Conservation (phyloP, 2,888 invertebrate genomes). For the Syritta pipiens region DNA sequence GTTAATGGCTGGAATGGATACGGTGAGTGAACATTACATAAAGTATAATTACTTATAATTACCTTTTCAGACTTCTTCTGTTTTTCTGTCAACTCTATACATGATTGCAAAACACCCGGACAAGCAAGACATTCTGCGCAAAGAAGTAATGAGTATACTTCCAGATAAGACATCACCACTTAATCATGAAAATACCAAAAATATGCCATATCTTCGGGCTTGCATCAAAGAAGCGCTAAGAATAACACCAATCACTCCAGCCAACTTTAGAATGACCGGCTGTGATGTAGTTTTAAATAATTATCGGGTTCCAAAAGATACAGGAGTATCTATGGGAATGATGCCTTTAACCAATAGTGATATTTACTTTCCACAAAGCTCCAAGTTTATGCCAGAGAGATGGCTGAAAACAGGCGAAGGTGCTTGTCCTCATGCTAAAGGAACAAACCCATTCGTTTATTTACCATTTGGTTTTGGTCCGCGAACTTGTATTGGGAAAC, state of each 20-base stretch:
- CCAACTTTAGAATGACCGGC: conserved; percentile 81
- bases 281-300: conserved; percentile 83
- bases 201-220: conserved; percentile 84
- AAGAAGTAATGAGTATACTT: conserved; percentile 80
- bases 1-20: conserved; percentile 86
- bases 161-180: conserved; percentile 77
- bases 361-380: conserved; percentile 83
- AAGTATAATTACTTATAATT: background rate
- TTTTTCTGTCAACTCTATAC: conserved; percentile 73
- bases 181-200: conserved; percentile 79
- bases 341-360: conserved; percentile 82
- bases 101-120: conserved; percentile 82
- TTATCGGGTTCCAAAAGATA: conserved; percentile 83
- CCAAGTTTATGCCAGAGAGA: conserved; percentile 86
- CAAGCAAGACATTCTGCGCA: conserved; percentile 83
- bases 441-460: conserved; percentile 75
- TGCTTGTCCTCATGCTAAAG: conserved; percentile 71
- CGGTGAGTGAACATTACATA: conserved; percentile 81
- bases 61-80: conserved; percentile 76
- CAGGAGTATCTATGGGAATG: conserved; percentile 88
- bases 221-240: conserved; percentile 88
- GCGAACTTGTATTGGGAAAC: conserved; percentile 85
- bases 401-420: conserved; percentile 81
- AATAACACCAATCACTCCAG: conserved; percentile 82
- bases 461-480: conserved; percentile 87